Percentiles rank a stretch among this genome's conserved stretches.
Conservation (phyloP, 2,888 invertebrate genomes). For the Lasioglossum zephyrum region DNA sequence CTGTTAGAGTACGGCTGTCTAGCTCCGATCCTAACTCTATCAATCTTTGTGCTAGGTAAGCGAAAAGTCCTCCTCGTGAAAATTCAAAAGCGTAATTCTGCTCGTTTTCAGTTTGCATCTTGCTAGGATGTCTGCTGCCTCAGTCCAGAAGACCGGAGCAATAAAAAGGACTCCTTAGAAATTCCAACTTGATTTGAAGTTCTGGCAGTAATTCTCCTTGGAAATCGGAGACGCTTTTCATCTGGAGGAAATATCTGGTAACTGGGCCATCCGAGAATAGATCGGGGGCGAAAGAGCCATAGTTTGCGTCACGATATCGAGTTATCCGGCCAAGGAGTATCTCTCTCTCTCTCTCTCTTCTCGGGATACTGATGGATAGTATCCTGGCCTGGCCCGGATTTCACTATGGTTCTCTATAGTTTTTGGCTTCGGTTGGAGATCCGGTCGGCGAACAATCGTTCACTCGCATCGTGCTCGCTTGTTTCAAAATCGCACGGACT, state of each 20-base stretch:
- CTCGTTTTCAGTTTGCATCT: conserved; percentile 69
- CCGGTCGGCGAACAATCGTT: not conserved
- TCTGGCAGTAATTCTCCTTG: conserved; percentile 4
- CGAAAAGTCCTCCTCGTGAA: not conserved
- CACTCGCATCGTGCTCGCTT: not conserved
- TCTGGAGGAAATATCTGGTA: not conserved
- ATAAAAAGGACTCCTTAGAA: conserved; percentile 13
- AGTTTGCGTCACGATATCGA: conserved; percentile 14
- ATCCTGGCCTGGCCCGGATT: conserved; percentile 8
- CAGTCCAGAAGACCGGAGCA: conserved; percentile 56
- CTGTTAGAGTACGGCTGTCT: conserved; percentile 78
- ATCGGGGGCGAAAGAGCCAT: not conserved
- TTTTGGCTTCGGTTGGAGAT: not conserved
- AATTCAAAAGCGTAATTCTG: not conserved
- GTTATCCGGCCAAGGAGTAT: not conserved
- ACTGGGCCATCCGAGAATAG: conserved; percentile 21
- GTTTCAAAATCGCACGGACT: conserved; percentile 3
- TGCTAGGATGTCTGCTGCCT: conserved; percentile 70
- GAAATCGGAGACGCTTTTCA: conserved; percentile 4
- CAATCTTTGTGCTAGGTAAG: conserved; percentile 73
- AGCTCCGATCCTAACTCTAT: conserved; percentile 72
- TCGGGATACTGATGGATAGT: conserved; percentile 18
- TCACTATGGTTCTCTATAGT: not conserved
- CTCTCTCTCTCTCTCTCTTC: not conserved
- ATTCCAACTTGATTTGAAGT: not conserved